Conservation (phyloP, 2,797 vertebrate genomes). For the Luscinia megarhynchos region DNA sequence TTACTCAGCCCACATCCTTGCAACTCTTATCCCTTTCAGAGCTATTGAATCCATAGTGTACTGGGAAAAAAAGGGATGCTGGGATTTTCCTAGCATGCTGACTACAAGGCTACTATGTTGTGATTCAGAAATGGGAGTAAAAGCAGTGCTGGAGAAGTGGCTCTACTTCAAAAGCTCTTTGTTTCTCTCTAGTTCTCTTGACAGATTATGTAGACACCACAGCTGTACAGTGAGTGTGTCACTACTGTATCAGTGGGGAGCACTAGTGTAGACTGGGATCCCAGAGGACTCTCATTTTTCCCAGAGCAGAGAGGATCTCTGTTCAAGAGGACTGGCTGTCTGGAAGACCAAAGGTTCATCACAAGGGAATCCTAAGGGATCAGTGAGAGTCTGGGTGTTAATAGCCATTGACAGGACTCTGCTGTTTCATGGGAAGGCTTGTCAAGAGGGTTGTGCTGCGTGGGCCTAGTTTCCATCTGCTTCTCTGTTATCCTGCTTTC, state of each 20-base stretch:
- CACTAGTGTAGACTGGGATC: neutral
- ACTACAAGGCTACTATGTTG: neutral
- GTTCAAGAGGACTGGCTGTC: neutral
- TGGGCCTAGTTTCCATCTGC: neutral
- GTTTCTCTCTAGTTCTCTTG: neutral
- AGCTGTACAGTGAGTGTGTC: neutral
- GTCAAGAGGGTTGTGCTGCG: neutral
- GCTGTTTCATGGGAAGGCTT: neutral
- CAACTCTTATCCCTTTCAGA: neutral
- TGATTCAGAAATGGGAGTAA: neutral
- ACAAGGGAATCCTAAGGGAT: neutral
- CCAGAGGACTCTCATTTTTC: neutral
- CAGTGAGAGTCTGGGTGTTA: neutral
- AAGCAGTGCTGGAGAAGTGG: neutral
- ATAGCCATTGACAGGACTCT: neutral
- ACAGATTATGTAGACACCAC: neutral
- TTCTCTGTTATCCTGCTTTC: neutral
- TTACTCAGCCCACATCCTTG: neutral
- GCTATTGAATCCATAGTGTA: neutral
- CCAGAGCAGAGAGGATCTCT: neutral
- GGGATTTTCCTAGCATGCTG: neutral
- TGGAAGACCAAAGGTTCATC: accelerated
- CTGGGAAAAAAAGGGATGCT: neutral
- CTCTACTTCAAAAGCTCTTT: neutral
- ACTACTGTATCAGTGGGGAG: neutral